phyloP scores from a whole-genome alignment of 1,140 invertebrate genomes.

The Subanguina moxae region DNA sequence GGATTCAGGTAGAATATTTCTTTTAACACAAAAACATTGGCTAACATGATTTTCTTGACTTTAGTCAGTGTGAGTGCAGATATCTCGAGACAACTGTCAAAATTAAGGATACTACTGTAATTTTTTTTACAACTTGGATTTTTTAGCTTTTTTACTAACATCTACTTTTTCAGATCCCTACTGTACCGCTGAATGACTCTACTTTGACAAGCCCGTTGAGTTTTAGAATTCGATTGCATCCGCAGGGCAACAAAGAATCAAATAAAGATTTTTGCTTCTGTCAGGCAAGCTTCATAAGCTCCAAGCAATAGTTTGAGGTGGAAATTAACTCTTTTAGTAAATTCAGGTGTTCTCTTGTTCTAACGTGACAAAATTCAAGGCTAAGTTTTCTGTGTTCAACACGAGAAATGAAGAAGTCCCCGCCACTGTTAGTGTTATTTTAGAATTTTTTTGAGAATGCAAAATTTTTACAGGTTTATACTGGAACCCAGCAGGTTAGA shows the following conservation, averaged over 20 bases:
- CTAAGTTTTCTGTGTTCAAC: conserved; percentile 55
- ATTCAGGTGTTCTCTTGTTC: conserved; percentile 39
- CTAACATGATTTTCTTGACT: too few relatives aligned
- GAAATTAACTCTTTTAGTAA: neutral
- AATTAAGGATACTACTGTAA: conserved; percentile 37
- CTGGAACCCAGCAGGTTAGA: conserved; percentile 50
- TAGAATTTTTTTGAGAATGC: too few relatives aligned
- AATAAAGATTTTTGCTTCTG: conserved; percentile 59
- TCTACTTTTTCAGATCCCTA: neutral
- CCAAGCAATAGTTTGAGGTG: neutral
- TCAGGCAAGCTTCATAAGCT: conserved; percentile 40
- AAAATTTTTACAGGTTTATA: conserved; percentile 24
- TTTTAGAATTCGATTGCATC: conserved; percentile 56
- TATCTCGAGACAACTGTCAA: conserved; percentile 55
- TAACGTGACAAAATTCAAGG: conserved; percentile 50
- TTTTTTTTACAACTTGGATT: neutral
- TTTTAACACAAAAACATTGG: too few relatives aligned
- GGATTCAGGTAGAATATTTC: conserved; percentile 38
- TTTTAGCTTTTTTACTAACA: neutral
- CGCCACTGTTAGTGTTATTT: conserved; percentile 41
- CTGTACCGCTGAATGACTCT: neutral
- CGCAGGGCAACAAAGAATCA: conserved; percentile 59
- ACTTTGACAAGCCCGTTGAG: conserved; percentile 23
- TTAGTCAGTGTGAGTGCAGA: conserved; percentile 51
- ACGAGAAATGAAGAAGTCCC: conserved; percentile 50